Percentiles rank a stretch among this genome's conserved stretches.
Conservation (phyloP, 2,888 invertebrate genomes). For the Hydrotaea diabolus region DNA sequence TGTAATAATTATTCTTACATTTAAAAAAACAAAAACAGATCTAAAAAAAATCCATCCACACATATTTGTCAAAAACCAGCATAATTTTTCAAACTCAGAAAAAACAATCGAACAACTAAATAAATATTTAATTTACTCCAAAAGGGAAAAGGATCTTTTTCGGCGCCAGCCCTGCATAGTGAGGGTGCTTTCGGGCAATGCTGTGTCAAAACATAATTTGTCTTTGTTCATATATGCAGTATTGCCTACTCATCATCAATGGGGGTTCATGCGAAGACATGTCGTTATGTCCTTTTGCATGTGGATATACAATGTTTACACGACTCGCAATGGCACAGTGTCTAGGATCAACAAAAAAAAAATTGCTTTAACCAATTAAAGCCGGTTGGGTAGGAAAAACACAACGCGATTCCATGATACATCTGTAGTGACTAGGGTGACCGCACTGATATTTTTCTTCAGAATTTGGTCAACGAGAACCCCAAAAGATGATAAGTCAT, state of each 20-base stretch:
- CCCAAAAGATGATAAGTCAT: no score
- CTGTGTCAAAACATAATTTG: slow-evolving; percentile 63
- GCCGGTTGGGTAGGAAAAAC: no score
- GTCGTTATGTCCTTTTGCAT: slow-evolving; percentile 29
- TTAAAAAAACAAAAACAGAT: slow-evolving; percentile 4
- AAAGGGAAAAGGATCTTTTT: neutral
- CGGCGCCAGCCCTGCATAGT: neutral
- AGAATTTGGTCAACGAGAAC: no score
- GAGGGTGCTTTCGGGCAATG: slow-evolving; percentile 27
- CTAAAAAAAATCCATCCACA: neutral
- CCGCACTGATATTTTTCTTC: no score
- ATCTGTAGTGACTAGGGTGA: no score
- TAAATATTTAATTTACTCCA: slow-evolving; percentile 18
- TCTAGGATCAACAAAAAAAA: neutral
- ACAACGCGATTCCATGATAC: no score
- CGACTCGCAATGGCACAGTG: neutral
- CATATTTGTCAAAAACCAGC: slow-evolving; percentile 62
- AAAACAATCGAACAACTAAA: slow-evolving; percentile 4
- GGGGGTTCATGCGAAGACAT: slow-evolving; percentile 39
- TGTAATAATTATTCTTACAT: slow-evolving; percentile 34
- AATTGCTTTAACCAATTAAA: no score
- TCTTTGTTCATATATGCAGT: neutral
- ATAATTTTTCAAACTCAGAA: slow-evolving; percentile 68
- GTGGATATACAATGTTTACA: neutral
- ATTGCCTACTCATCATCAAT: slow-evolving; percentile 19